Evolutionary conservation across 2,113 vertebrate genomes (phyloP).

Genomic region (Tupaia chinensis): DNA sequence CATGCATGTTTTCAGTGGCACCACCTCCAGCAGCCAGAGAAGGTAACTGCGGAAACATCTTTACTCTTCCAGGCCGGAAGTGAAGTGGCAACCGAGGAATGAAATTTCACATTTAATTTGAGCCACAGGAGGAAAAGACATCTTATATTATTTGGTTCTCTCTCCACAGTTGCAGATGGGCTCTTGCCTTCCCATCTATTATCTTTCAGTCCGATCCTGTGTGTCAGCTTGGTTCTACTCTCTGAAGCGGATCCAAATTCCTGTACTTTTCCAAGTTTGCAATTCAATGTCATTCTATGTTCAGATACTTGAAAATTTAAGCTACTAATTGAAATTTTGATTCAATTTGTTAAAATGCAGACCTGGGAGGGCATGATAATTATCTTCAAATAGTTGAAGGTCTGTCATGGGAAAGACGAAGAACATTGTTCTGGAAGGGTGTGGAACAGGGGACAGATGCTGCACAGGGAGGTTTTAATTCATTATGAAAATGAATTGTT

Average conservation of each 20-base stretch:
- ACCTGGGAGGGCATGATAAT: constrained; percentile 67
- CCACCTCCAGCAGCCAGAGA: constrained; percentile 38
- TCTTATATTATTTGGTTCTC: constrained; percentile 47
- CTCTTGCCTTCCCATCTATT: constrained; percentile 19
- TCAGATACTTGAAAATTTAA: constrained; percentile 66
- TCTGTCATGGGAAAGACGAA: constrained; percentile 62
- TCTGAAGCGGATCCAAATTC: constrained; percentile 6
- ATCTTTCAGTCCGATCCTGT: constrained; percentile 45
- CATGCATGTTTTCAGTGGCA: constrained; percentile 52
- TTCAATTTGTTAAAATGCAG: constrained; percentile 65
- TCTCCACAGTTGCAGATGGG: constrained; percentile 54
- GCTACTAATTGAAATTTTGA: constrained; percentile 71
- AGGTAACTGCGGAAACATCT: constrained; percentile 46
- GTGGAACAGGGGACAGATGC: neutral
- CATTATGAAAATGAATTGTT: constrained; percentile 33
- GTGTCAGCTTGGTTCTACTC: constrained; percentile 44
- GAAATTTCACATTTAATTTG: constrained; percentile 72
- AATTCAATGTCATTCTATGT: constrained; percentile 55
- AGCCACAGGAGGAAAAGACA: constrained; percentile 68
- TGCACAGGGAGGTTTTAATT: constrained; percentile 28
- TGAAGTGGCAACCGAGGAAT: constrained; percentile 60
- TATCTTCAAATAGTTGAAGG: constrained; percentile 57
- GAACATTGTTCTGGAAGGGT: neutral
- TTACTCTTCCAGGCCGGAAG: constrained; percentile 36
- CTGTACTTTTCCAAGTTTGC: constrained; percentile 61